phyloP scores from a whole-genome alignment of 2,797 vertebrate genomes.

The Botia kubotai region DNA sequence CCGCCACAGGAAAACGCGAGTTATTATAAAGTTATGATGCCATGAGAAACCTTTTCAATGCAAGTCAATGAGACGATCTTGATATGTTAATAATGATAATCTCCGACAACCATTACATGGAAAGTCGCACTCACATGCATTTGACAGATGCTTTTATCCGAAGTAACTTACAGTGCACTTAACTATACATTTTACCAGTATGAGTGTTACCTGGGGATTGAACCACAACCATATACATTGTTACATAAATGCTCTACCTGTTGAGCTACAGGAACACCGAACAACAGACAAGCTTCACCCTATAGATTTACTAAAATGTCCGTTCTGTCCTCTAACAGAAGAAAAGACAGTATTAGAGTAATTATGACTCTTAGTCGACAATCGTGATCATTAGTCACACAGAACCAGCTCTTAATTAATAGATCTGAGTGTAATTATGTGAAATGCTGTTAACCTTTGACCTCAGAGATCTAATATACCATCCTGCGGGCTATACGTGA shows the following conservation, averaged over 20 bases:
- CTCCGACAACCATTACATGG: not conserved
- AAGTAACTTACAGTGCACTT: too few species aligned
- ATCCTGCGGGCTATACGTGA: conserved; percentile 39
- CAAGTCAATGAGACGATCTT: not conserved
- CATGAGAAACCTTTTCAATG: too few species aligned
- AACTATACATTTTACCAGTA: too few species aligned
- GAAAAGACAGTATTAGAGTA: not conserved
- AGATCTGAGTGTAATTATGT: conserved; percentile 69
- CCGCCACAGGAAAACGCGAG: too few species aligned
- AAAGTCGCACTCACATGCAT: not conserved
- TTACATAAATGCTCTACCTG: too few species aligned
- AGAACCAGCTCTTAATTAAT: conserved; percentile 64
- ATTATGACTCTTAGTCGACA: not conserved
- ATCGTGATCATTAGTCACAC: conserved; percentile 64
- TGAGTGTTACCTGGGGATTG: too few species aligned
- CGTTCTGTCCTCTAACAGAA: not conserved
- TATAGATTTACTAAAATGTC: conserved; percentile 54
- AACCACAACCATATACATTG: too few species aligned
- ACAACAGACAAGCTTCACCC: conserved; percentile 38
- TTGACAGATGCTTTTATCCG: too few species aligned
- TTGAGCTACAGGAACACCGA: not conserved
- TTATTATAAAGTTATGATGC: too few species aligned
- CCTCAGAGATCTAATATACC: conserved; percentile 53
- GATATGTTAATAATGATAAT: not conserved
- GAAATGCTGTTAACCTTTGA: conserved; percentile 75